Evolutionary conservation across 2,113 vertebrate species (phyloP).

Genomic region (Pterocles gutturalis): DNA sequence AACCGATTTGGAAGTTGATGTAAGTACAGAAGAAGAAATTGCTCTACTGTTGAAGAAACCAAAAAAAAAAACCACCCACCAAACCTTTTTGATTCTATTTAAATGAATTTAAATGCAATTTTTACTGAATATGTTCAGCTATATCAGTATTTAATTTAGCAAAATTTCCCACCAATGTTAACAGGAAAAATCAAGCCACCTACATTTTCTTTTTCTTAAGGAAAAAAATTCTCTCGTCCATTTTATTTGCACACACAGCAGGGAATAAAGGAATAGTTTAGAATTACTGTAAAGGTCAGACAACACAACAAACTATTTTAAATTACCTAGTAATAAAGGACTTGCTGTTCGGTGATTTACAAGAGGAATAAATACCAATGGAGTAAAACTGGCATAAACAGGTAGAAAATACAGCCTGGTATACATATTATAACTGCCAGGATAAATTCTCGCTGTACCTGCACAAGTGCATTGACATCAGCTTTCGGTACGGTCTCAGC

Average conservation of each 20-base stretch:
- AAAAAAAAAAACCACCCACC: neutral
- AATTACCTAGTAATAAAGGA: neutral
- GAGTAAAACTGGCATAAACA: neutral
- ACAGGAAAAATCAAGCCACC: neutral
- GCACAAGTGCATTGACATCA: neutral
- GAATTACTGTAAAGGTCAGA: neutral
- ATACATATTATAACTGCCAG: accelerated
- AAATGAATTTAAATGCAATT: neutral
- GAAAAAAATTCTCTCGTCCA: neutral
- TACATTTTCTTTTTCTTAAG: neutral
- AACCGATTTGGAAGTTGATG: accelerated
- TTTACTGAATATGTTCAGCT: neutral
- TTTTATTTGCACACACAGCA: neutral
- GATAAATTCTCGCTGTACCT: neutral
- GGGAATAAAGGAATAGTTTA: neutral
- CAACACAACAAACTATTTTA: neutral
- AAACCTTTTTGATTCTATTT: neutral
- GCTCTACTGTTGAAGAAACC: neutral
- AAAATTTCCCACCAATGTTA: neutral
- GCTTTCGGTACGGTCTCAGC: neutral
- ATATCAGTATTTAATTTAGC: neutral
- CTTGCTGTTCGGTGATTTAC: neutral
- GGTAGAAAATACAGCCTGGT: neutral
- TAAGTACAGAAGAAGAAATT: neutral
- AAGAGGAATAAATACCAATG: neutral